Evolutionary conservation across 2,888 invertebrate species (phyloP), one percentile per base, ranked within the genome.

Genomic region (Lysandra coridon): DNA sequence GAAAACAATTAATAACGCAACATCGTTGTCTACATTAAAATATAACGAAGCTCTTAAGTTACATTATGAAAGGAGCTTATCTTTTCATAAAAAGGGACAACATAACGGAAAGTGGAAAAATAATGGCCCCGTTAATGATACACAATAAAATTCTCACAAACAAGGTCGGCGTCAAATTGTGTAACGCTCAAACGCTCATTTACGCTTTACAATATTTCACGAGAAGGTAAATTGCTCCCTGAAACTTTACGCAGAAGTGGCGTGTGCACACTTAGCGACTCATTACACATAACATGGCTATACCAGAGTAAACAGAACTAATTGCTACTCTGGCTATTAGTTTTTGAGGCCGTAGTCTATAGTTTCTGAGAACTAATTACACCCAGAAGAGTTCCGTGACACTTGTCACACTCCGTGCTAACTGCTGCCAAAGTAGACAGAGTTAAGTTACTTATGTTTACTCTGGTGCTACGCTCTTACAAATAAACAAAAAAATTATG

Each of bases 131-230:
- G 49, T 76, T 76, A 76, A 76, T 76, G 33, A 76, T 76, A 76
- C 57, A 76, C 76, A 76, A 76, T 76, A 30, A 76, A 76, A 76
- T 33, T 57, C 53, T 57, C 33, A 76, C 76, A 76, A 76, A 76
- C 76, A 76, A 76, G 76, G 57, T 76, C 57, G 33, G 17, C 76
- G 57, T 76, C 76, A 53, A 49, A 30, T 75, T 75, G 49, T 17
- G 57, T 76, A 76, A 53, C 76, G 76, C 76, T 76, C 76, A 57
- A 76, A 76, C 33, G 76, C 76, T 76, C 57, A 76, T 76, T 76
- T 57, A 17, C 76, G 76, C 76, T 57, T 76, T 76, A 76, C 53
- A 76, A 76, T 76, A 33, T 76, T 76, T 76, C 76, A 53, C 57
- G 57, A 75, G 53, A 76, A 76, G 76, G 53, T 76, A 76, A 76